Percentiles rank a stretch among this genome's conserved stretches.
Evolutionary conservation across 2,113 vertebrate genomes (phyloP).

Genomic region (Neomonachus schauinslandi): DNA sequence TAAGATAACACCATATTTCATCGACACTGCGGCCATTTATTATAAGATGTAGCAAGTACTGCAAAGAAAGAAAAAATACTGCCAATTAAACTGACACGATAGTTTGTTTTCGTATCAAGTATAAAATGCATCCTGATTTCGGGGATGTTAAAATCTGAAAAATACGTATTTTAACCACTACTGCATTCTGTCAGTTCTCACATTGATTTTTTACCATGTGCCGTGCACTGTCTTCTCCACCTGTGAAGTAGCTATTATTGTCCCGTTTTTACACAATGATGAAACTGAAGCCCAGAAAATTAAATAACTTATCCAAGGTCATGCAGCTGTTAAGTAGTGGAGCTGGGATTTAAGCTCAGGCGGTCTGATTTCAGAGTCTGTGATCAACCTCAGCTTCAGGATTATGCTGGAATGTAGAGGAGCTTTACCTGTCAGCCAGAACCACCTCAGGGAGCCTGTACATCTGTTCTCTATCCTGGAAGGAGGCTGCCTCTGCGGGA

Average conservation of each 20-base stretch:
- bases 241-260: background rate
- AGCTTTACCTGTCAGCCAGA: background rate
- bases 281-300: background rate
- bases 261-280: background rate
- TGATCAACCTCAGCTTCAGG: background rate
- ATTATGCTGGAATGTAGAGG: background rate
- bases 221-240: background rate
- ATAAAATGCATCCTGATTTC: background rate
- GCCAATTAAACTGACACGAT: background rate
- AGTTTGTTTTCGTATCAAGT: background rate
- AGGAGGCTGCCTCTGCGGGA: background rate
- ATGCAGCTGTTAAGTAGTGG: background rate
- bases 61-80: slow-evolving; percentile 11
- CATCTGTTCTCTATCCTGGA: background rate
- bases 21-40: background rate
- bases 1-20: background rate
- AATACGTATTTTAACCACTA: background rate
- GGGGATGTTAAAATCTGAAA: background rate
- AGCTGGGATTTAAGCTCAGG: background rate
- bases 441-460: background rate
- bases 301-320: background rate
- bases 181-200: background rate
- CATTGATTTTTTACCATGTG: background rate
- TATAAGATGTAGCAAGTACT: background rate
- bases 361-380: background rate